Base-by-base conservation (phyloP, 2,888 invertebrate genomes). In the Melikaiella ostensackeni region DNA sequence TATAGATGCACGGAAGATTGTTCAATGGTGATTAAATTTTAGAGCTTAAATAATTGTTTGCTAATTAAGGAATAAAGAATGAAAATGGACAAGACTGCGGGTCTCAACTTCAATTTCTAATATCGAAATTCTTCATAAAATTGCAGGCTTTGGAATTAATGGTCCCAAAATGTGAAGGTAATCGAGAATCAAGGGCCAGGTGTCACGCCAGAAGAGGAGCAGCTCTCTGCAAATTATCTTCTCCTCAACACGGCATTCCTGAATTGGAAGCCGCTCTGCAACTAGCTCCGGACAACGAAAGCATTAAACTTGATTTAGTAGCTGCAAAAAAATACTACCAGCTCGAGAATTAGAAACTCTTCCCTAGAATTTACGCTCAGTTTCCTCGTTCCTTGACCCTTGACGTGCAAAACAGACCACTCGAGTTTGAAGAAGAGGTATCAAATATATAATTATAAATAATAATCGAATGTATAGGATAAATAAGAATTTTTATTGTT, bases 161-260 rank as follows among this genome's bases (percentile, higher is more conserved):
- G 92, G 93, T 93, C 84, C 97, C 97, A 11, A 93, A 94, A 64
- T 96, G 96, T 79, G 93, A 94, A 76, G 93, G 94, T 57, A 97
- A 97, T 92, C 93, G 94, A 1, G 92, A 93, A 38, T 94, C 95
- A 84, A 93, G 97, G 73, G 94, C 95, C 1, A 94, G 94, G 82
- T 96, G 96, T 87, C 94, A 96, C 77, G 94, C 95, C 1, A 92
- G 96, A 59, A 93, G 97, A 75, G 97, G 96, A 1, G 94, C 95
- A 42, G 96, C 96, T 0, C 93, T 97, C 11, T 95, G 95, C 78
- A 93, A 95, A 77, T 88, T 96, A 30, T 95, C 96, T 5, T 93
- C 95, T 87, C 92, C 94, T 64, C 93, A 93, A 81, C 95, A 96
- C 90, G 96, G 94, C 57, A 93, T 96, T 70, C 93, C 93, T 77